Evolutionary conservation across 2,113 vertebrate genomes (phyloP).

Genomic region (Dasyurus viverrinus): DNA sequence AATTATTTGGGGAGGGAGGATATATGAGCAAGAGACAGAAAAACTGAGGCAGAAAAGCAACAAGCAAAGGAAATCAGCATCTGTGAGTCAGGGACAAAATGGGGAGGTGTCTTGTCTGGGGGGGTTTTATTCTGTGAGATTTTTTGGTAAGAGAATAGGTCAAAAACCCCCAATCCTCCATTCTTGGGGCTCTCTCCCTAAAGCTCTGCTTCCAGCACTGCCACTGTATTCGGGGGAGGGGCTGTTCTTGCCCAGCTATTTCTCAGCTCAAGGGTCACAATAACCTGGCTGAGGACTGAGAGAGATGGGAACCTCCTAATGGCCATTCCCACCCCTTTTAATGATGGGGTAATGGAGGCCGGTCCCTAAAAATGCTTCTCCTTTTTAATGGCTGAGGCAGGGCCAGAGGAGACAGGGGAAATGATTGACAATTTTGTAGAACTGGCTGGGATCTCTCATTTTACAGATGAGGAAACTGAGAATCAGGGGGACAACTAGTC

Average conservation of each 20-base stretch:
- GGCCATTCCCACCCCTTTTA: neutral
- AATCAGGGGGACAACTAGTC: neutral
- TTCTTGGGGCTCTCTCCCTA: neutral
- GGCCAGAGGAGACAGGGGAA: neutral
- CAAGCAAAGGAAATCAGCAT: neutral
- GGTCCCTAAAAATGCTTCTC: rapidly evolving
- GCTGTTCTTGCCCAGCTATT: neutral
- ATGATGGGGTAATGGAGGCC: neutral
- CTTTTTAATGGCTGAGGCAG: neutral
- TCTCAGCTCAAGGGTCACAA: neutral
- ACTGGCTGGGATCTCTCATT: neutral
- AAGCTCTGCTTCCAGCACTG: neutral
- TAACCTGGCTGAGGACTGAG: neutral
- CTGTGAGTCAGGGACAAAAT: neutral
- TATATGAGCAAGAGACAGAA: neutral
- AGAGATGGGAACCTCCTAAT: neutral
- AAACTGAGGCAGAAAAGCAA: neutral
- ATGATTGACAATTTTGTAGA: neutral
- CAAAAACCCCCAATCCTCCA: rapidly evolving
- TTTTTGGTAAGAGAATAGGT: neutral
- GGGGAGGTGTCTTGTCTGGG: neutral
- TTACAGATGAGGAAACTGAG: neutral
- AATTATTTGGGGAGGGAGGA: neutral
- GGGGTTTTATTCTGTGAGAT: neutral
- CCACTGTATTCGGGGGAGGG: neutral